Evolutionary conservation across 1,140 invertebrate genomes (phyloP).

Genomic region (Caenorhabditis briggsae): DNA sequence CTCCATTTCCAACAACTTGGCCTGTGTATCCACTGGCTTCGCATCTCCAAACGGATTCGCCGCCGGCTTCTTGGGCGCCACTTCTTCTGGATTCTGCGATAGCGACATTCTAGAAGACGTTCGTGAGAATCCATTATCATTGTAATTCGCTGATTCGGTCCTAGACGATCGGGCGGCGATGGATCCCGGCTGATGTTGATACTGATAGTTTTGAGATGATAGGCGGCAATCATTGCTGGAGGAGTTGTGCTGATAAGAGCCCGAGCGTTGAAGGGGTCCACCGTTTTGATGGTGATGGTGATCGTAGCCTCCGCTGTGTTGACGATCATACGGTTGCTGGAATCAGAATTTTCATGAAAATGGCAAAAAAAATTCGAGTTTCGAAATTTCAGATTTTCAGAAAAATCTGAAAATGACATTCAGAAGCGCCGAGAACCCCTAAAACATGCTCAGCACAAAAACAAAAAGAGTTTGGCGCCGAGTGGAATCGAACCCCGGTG

Average conservation of each 20-base stretch:
- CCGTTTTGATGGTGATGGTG: not conserved
- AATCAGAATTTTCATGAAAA: no score
- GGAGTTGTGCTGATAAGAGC: conserved; percentile 6
- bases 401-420: no score
- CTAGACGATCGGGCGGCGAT: not conserved
- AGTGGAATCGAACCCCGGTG: no score
- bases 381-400: no score
- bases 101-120: not conserved
- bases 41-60: conserved; percentile 60
- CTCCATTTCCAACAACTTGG: conserved; percentile 15
- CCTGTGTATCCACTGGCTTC: conserved; percentile 53
- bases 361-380: no score
- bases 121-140: conserved; percentile 20
- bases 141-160: not conserved
- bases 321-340: no score
- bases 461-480: no score
- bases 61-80: not conserved
- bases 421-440: no score
- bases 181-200: not conserved
- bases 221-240: not conserved
- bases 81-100: not conserved
- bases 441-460: no score
- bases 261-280: not conserved
- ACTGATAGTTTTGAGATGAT: not conserved
- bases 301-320: not conserved